Evolutionary conservation across 2,797 vertebrate genomes (phyloP).

Genomic region (Acipenser ruthenus): DNA sequence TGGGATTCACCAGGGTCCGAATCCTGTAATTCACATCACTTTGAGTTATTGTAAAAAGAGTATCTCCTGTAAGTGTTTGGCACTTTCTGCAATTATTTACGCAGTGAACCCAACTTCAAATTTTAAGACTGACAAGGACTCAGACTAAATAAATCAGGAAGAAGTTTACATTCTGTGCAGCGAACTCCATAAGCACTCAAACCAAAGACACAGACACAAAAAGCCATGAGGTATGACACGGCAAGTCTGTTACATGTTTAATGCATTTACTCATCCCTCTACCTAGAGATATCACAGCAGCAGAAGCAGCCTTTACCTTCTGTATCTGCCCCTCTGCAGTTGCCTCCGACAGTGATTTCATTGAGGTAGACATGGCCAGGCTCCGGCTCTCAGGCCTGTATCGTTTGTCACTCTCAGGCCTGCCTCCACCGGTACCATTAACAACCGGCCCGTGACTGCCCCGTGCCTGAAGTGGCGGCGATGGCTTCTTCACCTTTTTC

Average conservation of each 20-base stretch:
- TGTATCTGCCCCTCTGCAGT: background rate
- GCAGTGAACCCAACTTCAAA: too few relatives aligned
- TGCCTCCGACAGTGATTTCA: constrained; percentile 56
- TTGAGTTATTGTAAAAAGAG: background rate
- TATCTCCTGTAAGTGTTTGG: too few relatives aligned
- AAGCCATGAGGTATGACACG: too few relatives aligned
- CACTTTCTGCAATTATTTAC: too few relatives aligned
- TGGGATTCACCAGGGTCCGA: constrained; percentile 15
- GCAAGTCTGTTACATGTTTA: too few relatives aligned
- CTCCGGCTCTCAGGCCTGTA: constrained; percentile 52
- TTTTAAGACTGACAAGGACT: too few relatives aligned
- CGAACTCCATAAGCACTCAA: too few relatives aligned
- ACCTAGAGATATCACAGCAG: too few relatives aligned
- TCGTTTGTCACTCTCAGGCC: constrained; percentile 43
- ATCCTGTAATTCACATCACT: constrained; percentile 12
- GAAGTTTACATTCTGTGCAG: too few relatives aligned
- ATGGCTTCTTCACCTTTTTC: constrained; percentile 68
- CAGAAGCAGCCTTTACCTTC: background rate
- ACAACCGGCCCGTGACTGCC: constrained; percentile 43
- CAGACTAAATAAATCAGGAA: too few relatives aligned
- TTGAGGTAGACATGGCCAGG: constrained; percentile 63
- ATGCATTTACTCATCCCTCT: too few relatives aligned
- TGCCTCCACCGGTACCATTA: constrained; percentile 32
- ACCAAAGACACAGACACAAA: too few relatives aligned
- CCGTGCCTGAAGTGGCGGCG: constrained; percentile 41